Conservation (phyloP, 2,113 vertebrate species). For the Psilopsiagon aurifrons region DNA sequence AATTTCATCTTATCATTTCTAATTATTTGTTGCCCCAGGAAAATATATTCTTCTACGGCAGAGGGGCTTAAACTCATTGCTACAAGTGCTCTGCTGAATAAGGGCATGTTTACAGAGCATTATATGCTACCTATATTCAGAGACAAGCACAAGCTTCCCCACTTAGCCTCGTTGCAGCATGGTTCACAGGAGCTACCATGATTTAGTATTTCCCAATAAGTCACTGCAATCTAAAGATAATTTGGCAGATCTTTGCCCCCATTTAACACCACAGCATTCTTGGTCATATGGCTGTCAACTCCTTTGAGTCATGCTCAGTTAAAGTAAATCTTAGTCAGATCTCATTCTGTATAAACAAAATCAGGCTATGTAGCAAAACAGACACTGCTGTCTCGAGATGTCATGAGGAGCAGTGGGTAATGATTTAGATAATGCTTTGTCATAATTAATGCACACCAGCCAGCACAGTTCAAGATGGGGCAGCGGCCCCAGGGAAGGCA, state of each 20-base stretch:
- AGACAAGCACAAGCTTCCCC: not conserved
- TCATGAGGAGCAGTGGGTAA: not conserved
- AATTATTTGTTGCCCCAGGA: not conserved
- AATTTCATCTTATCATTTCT: not conserved
- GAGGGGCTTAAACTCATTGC: not conserved
- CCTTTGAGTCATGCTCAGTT: not conserved
- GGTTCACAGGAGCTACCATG: not conserved
- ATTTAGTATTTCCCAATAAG: not conserved
- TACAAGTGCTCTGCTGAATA: not conserved
- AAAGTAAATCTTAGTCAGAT: slow-evolving; percentile 19
- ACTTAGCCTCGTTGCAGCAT: not conserved
- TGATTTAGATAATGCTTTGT: not conserved
- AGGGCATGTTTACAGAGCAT: not conserved
- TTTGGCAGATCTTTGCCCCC: not conserved
- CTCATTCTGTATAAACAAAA: slow-evolving; percentile 2
- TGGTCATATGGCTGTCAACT: not conserved
- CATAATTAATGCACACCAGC: not conserved
- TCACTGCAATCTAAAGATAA: not conserved
- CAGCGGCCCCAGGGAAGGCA: not conserved
- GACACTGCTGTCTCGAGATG: not conserved
- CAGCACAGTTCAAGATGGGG: not conserved
- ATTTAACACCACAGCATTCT: not conserved
- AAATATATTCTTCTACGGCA: not conserved
- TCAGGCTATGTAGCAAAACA: not conserved
- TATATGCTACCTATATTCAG: not conserved